Percentiles rank a stretch among this genome's conserved stretches.
These are phyloP conservation scores for Oxyura jamaicensis DNA, from an alignment of 2,113 vertebrate species.

Conservation along the genomic window DNA sequence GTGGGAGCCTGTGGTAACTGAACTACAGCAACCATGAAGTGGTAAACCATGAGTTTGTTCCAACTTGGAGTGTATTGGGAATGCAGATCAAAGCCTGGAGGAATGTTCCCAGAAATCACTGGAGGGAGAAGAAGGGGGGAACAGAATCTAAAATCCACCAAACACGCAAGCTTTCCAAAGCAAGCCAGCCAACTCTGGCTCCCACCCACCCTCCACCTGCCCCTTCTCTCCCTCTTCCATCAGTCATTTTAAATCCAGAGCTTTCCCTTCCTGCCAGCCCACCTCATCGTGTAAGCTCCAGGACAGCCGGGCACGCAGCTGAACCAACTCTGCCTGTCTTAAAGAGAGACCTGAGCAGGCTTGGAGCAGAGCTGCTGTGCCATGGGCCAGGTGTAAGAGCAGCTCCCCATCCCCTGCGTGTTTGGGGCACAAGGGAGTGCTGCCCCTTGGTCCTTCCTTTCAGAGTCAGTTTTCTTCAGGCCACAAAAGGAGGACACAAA, in stretches of 20 bases:
- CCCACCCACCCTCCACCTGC: background rate
- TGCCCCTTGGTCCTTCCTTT: background rate
- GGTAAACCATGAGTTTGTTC: conserved; percentile 58
- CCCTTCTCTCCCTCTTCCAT: background rate
- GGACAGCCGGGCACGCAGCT: background rate
- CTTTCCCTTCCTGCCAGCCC: background rate
- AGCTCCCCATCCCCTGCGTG: background rate
- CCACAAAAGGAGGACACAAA: background rate
- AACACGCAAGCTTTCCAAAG: background rate
- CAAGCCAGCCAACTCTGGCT: background rate
- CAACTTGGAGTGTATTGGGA: conserved; percentile 63
- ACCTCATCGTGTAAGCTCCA: accelerated
- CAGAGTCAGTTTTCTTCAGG: background rate
- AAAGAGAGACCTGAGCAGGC: background rate
- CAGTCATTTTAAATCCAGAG: background rate
- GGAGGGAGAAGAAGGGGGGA: background rate
- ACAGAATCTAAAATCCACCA: background rate
- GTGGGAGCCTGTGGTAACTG: conserved; percentile 53
- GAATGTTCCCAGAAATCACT: conserved; percentile 52
- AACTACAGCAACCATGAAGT: conserved; percentile 35
- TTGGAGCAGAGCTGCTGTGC: background rate
- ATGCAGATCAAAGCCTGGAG: conserved; percentile 60
- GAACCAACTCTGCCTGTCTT: background rate
- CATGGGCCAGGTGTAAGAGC: background rate
- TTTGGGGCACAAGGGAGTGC: background rate